Conservation (phyloP, 53 echinoderm and acorn worm genomes). For the Paracentrotus lividus region DNA sequence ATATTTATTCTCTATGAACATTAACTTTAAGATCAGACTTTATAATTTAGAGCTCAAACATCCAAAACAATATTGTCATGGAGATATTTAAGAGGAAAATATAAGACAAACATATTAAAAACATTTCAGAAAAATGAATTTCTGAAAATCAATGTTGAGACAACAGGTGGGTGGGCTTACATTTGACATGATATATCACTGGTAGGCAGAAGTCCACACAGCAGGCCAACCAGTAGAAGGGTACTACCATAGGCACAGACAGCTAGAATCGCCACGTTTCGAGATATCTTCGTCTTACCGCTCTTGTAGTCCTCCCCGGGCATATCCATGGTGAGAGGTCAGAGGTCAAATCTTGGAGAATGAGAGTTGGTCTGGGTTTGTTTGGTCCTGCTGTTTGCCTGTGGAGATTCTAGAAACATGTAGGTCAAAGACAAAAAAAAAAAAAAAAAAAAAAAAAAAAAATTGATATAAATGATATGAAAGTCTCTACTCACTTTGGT, state of each 20-base stretch:
- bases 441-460: neutral
- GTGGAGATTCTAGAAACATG: neutral
- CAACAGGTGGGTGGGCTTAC: neutral
- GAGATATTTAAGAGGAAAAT: too few species aligned
- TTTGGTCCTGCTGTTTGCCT: neutral
- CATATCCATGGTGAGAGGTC: conserved; percentile 23
- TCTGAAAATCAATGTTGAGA: neutral
- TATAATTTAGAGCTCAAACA: too few species aligned
- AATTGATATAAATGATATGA: too few species aligned
- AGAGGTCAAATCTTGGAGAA: neutral
- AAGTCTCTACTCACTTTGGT: too few species aligned
- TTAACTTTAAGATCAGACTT: too few species aligned
- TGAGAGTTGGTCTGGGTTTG: neutral
- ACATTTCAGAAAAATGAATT: too few species aligned
- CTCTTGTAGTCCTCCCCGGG: conserved; percentile 40
- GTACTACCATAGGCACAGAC: conserved; percentile 1
- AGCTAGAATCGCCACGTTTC: neutral
- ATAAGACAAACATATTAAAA: too few species aligned
- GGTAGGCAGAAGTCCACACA: conserved; percentile 65
- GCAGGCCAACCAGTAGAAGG: conserved; percentile 66
- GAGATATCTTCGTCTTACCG: neutral
- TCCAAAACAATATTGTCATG: too few species aligned
- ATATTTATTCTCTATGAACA: too few species aligned
- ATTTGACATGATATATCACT: conserved; percentile 40
- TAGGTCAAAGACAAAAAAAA: neutral